phyloP scores from a whole-genome alignment of 2,113 vertebrate species.

The Chaenocephalus aceratus region DNA sequence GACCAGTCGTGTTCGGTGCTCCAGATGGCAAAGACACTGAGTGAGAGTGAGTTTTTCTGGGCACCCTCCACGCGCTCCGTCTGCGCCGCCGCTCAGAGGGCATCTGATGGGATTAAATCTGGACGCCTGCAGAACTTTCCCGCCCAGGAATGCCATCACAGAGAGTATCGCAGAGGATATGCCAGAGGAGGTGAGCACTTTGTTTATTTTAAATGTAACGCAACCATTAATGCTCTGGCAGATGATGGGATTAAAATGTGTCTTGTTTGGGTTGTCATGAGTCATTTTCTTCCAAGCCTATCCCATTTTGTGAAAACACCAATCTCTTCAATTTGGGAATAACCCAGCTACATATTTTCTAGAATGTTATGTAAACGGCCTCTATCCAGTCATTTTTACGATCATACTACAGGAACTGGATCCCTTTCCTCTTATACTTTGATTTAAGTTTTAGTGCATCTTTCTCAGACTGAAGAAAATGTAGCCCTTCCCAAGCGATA shows the following conservation, averaged over 20 bases:
- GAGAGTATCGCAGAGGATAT: conserved; percentile 95
- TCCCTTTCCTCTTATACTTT: neutral
- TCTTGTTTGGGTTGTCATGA: neutral
- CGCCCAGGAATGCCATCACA: conserved; percentile 89
- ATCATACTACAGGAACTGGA: neutral
- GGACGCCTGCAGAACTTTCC: conserved; percentile 88
- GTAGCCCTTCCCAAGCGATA: neutral
- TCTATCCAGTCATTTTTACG: neutral
- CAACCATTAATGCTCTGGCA: neutral
- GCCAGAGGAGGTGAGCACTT: conserved; percentile 89
- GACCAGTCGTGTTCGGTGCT: conserved; percentile 96
- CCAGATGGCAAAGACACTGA: conserved; percentile 96
- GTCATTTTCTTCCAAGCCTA: too few relatives aligned
- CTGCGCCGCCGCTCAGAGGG: conserved; percentile 70
- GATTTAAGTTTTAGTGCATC: neutral
- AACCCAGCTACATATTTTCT: neutral
- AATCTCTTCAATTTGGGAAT: neutral
- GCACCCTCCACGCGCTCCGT: conserved; percentile 76
- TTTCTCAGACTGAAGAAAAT: neutral
- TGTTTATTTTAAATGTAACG: neutral
- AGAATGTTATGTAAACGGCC: neutral
- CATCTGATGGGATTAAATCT: conserved; percentile 70
- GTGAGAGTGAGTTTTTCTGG: conserved; percentile 91
- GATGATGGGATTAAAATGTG: neutral
- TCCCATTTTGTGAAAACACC: neutral